These are phyloP conservation scores for Brachylomia viminalis DNA, from an alignment of 2,888 invertebrate genomes.

Conservation along the genomic window DNA sequence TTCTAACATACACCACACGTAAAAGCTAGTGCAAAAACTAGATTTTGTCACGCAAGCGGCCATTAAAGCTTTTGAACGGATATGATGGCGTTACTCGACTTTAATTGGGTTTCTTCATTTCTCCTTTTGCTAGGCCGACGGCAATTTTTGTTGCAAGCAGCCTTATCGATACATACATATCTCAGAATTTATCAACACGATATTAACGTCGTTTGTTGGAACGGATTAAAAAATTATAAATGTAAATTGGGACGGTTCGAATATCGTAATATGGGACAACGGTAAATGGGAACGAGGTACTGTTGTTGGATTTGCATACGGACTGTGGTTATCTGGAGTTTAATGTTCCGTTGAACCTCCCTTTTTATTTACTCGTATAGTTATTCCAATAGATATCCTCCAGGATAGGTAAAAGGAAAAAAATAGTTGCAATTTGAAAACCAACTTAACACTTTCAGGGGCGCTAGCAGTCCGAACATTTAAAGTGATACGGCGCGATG, in stretches of 20 bases:
- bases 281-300: constrained; percentile 19
- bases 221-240: constrained; percentile 49
- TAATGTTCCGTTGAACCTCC: not conserved
- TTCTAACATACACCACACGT: constrained; percentile 70
- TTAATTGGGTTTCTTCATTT: constrained; percentile 85
- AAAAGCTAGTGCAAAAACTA: constrained; percentile 77
- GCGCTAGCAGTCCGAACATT: no score
- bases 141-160: constrained; percentile 69
- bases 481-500: no score
- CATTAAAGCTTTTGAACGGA: constrained; percentile 84
- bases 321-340: not conserved
- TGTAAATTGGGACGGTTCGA: constrained; percentile 41
- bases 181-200: constrained; percentile 55
- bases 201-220: constrained; percentile 44
- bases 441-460: no score
- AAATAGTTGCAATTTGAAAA: no score
- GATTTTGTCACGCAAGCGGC: constrained; percentile 85
- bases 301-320: constrained; percentile 21
- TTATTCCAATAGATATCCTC: not conserved
- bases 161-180: constrained; percentile 60
- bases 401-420: not conserved
- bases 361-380: not conserved
- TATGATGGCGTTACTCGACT: constrained; percentile 79
- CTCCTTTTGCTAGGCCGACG: constrained; percentile 75
- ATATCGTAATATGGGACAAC: constrained; percentile 25